phyloP scores from a whole-genome alignment of 2,113 vertebrate species.

The Melanerpes formicivorus region DNA sequence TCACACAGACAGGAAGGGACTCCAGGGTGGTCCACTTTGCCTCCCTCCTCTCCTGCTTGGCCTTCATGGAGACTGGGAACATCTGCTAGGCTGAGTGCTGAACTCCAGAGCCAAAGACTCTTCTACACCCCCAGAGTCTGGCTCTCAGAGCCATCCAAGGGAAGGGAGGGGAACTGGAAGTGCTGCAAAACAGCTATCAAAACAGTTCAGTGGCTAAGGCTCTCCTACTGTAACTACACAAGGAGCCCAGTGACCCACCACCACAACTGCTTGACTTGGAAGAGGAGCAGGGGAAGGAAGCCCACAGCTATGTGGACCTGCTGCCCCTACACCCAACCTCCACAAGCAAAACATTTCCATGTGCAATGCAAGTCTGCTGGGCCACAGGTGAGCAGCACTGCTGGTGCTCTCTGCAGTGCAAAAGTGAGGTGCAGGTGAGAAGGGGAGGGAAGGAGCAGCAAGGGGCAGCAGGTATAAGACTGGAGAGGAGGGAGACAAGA shows the following conservation, averaged over 20 bases:
- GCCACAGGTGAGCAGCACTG: neutral
- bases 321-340: neutral
- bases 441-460: neutral
- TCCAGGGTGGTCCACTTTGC: neutral
- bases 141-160: neutral
- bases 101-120: conserved; percentile 10
- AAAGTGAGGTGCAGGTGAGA: neutral
- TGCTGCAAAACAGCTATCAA: neutral
- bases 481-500: neutral
- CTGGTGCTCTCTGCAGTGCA: neutral
- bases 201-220: neutral
- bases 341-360: neutral
- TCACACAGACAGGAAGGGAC: neutral
- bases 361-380: neutral
- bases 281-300: neutral
- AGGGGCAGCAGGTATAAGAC: neutral
- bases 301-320: neutral
- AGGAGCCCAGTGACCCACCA: neutral
- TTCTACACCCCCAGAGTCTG: neutral
- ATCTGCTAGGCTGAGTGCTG: neutral
- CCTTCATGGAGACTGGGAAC: neutral
- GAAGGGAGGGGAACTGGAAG: neutral
- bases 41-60: neutral
- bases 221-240: neutral
- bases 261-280: neutral